Evolutionary conservation across 1,140 invertebrate species (phyloP), one percentile per base, ranked within the genome.

Genomic region (Maconellicoccus hirsutus): DNA sequence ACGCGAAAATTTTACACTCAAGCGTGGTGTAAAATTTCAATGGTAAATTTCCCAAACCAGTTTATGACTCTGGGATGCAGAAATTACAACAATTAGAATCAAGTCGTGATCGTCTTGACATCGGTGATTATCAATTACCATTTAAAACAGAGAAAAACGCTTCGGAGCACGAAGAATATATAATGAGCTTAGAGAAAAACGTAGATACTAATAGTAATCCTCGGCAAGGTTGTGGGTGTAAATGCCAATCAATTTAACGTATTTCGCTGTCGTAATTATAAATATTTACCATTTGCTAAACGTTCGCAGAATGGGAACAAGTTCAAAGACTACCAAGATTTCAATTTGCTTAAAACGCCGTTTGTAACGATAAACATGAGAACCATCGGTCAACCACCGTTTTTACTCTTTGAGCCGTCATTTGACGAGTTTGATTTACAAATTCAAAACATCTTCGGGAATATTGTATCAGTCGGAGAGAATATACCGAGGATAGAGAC

Each of bases 51-150:
- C n/a, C 6, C 10, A 52, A 52, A 38, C 33, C 33, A 38, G 33
- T 38, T 38, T 38, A 38, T 16, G 42, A 16, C 42, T 52, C 2
- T 16, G 10, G 12, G 12, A 19, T 52, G 42, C n/a, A 52, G n/a
- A 19, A 52, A 52, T 52, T 52, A 52, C 42, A 52, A 52, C 12
- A 52, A 52, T 52, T 52, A 52, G 42, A 52, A 3, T 3, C 2
- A 52, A 52, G n/a, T 8, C 42, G 42, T 52, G 42, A 52, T 52
- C 12, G 4, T 52, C 42, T 52, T 52, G 42, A 52, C 42, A 52
- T 52, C 42, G 42, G 42, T 52, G 42, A 52, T 52, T 52, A 52
- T 52, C 42, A 52, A 52, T 52, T 52, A 52, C 42, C 42, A 52
- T 52, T 52, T 52, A 52, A n/a, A 52, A 14, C 42, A 12, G 29